Evolutionary conservation across 2,888 invertebrate species (phyloP).

Genomic region (Himalopsyche anomala): DNA sequence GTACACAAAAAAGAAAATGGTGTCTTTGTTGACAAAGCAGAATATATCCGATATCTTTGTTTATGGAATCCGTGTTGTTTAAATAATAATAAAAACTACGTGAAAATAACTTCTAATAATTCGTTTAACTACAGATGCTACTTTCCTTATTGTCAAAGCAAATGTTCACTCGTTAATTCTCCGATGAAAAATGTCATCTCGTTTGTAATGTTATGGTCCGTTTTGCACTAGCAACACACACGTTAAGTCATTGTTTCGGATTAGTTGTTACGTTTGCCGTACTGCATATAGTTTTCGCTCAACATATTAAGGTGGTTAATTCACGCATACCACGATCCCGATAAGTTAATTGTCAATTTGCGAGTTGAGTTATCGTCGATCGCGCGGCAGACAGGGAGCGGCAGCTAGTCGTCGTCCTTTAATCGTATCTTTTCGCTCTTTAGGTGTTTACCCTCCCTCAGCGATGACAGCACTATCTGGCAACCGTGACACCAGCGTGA

Average conservation of each 20-base stretch:
- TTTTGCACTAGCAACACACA: not conserved
- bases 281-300: not conserved
- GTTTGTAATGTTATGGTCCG: conserved; percentile 11
- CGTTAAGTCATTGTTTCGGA: conserved; percentile 17
- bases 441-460: conserved; percentile 57
- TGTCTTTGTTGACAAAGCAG: conserved; percentile 37
- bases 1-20: conserved; percentile 26
- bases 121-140: conserved; percentile 10
- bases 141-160: not conserved
- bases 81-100: conserved; percentile 21
- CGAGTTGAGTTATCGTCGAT: conserved; percentile 9
- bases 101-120: conserved; percentile 14
- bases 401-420: conserved; percentile 50
- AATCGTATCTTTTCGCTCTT: conserved; percentile 61
- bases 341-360: not conserved
- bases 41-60: not conserved
- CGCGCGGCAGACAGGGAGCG: conserved; percentile 26
- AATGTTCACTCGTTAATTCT: conserved; percentile 16
- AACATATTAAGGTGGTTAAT: not conserved
- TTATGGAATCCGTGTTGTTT: not conserved
- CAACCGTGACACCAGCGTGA: conserved; percentile 57
- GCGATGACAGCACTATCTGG: conserved; percentile 56
- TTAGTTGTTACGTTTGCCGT: not conserved
- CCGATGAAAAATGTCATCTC: conserved; percentile 17
- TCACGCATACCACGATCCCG: not conserved